These are phyloP conservation scores for Acronicta psi DNA, from an alignment of 2,888 invertebrate species.

Conservation along the genomic window DNA sequence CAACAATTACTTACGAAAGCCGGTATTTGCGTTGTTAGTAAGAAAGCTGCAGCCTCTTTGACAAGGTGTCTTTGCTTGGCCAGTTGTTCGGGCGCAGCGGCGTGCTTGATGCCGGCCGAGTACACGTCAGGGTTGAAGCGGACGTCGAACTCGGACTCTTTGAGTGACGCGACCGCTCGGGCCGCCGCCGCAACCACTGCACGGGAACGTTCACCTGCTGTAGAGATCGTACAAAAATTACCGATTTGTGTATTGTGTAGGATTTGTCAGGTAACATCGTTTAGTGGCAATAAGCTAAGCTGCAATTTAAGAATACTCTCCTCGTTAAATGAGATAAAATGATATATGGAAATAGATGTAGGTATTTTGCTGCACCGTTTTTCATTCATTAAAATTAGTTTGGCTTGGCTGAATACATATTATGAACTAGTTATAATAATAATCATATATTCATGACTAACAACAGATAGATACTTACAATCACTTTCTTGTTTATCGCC, in stretches of 20 bases:
- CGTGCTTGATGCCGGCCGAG: constrained; percentile 97
- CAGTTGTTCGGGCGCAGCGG: constrained; percentile 91
- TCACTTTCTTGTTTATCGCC: constrained; percentile 93
- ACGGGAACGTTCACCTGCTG: constrained; percentile 94
- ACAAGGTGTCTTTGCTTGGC: constrained; percentile 96
- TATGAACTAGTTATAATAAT: too few relatives aligned
- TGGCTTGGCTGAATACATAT: too few relatives aligned
- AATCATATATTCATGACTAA: too few relatives aligned
- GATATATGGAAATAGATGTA: too few relatives aligned
- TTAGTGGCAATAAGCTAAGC: too few relatives aligned
- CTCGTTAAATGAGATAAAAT: too few relatives aligned
- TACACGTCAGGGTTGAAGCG: constrained; percentile 99
- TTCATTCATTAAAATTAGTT: too few relatives aligned
- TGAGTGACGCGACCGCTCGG: constrained; percentile 96
- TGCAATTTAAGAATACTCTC: too few relatives aligned
- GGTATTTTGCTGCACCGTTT: too few relatives aligned
- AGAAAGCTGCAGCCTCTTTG: constrained; percentile 98
- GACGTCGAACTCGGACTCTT: constrained; percentile 98
- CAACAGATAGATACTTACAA: constrained; percentile 70
- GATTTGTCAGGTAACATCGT: too few relatives aligned
- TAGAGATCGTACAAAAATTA: neutral
- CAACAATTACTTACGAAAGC: constrained; percentile 92
- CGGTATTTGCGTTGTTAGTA: constrained; percentile 97
- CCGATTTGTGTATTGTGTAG: neutral
- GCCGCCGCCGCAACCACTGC: constrained; percentile 97